A percentile compares a stretch with the other conserved stretches of the same genome.
phyloP scores from a whole-genome alignment of 2,888 invertebrate species.

The Hypena proboscidalis region DNA sequence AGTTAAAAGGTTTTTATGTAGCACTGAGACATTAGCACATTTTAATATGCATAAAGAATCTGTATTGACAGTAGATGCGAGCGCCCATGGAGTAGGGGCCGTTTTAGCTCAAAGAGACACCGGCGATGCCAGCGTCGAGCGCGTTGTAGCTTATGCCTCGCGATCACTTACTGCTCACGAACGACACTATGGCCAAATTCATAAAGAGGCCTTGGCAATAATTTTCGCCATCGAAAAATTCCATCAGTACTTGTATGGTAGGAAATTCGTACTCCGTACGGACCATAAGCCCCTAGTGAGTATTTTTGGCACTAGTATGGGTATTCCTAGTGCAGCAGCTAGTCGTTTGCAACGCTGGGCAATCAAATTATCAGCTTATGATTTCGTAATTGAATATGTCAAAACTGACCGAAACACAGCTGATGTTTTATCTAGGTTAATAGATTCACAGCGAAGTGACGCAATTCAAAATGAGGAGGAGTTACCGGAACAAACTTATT shows the following conservation, averaged over 20 bases:
- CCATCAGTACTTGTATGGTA: conserved; percentile 1
- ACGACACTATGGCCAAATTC: conserved; percentile 2
- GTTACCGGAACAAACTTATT: background rate
- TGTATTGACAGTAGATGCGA: background rate
- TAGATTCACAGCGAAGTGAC: background rate
- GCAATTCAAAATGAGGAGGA: no score
- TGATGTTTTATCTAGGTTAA: background rate
- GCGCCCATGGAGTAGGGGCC: background rate
- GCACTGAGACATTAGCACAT: background rate
- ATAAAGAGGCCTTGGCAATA: conserved; percentile 7
- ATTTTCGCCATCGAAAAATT: conserved; percentile 2
- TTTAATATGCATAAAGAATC: conserved; percentile 1
- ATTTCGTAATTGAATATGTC: conserved; percentile 2
- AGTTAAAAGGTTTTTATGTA: conserved; percentile 3
- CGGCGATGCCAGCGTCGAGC: background rate
- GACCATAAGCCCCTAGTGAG: conserved; percentile 9
- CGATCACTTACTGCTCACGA: conserved; percentile 1
- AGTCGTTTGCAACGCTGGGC: conserved; percentile 23
- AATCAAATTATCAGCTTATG: background rate
- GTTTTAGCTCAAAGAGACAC: background rate
- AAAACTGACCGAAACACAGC: background rate
- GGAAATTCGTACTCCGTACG: background rate
- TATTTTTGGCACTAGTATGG: conserved; percentile 10
- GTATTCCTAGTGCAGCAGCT: conserved; percentile 13
- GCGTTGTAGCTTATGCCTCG: background rate